Evolutionary conservation across 2,888 invertebrate species (phyloP), one percentile per base, ranked within the genome.

Genomic region (Junonia oenone): DNA sequence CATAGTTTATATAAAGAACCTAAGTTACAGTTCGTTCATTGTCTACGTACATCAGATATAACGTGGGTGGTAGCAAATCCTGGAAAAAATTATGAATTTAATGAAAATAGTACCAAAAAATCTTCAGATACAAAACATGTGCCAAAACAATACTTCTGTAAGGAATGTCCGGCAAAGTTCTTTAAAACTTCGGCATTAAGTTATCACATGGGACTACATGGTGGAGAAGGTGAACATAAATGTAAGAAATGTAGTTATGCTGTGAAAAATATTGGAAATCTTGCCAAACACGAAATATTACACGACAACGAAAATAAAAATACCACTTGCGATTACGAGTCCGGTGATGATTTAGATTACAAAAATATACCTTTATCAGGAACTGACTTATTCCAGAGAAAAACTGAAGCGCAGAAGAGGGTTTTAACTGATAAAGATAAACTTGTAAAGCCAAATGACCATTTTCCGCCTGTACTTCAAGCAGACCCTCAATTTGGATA

Each of bases 201-300:
- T 57, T 94, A 95, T 69, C 95, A 95, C 68, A 81, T 92, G 74
- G 92, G 93, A 0, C 77, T 94, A 63, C 94, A 95, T 69, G 93
- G 94, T 50, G 90, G 92, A 2, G 91, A 92, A 63, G 91, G 92
- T 5, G 91, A 92, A 11, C 93, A 93, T 71, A 93, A 93, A 67
- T 96, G 96, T 69, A 91, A 92, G 45, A 92, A 92, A 65, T 96
- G 96, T 72, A 93, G 92, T 67, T 95, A 94, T 71, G 91, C 93
- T 6, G 94, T 94, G 0, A 93, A 93, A 69, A 94, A 93, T 22
- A 85, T 92, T 22, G 93, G 93, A 31, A 94, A 94, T 69, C 78
- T 95, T 50, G 91, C 92, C 1, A 92, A 93, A 66, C 95, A 95
- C 70, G 92, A 93, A 71, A 70, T 90, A 26, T 83, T 92, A 49